These are phyloP conservation scores for Malacoctenus gilli DNA, from an alignment of 2,797 vertebrate genomes.

Conservation along the genomic window DNA sequence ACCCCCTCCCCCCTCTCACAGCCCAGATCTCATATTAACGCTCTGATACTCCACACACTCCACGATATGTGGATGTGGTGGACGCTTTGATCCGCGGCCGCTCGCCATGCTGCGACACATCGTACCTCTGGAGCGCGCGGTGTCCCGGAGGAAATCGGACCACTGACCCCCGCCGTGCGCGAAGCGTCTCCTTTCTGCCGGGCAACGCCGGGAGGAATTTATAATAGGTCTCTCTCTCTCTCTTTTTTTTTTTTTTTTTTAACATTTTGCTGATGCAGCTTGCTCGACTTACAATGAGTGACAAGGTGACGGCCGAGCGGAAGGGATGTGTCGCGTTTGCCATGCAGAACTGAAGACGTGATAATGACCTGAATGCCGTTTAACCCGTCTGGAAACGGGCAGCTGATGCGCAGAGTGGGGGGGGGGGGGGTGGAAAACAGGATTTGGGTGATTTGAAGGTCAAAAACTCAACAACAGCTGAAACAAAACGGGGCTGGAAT, in stretches of 20 bases:
- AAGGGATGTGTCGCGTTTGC: not conserved
- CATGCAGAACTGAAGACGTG: no score
- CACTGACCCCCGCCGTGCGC: conserved; percentile 36
- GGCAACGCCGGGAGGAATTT: conserved; percentile 42
- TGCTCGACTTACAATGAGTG: conserved; percentile 31
- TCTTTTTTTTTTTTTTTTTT: no score
- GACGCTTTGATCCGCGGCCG: conserved; percentile 21
- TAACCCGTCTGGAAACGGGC: no score
- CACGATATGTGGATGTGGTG: not conserved
- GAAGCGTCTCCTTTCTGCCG: not conserved
- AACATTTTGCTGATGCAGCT: conserved; percentile 52
- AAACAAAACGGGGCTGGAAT: not conserved
- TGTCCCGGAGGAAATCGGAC: conserved; percentile 35
- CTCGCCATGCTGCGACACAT: not conserved
- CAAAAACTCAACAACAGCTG: not conserved
- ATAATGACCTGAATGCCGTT: not conserved
- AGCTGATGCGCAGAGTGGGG: conserved; percentile 1
- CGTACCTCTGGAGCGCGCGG: conserved; percentile 4
- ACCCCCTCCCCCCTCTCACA: not conserved
- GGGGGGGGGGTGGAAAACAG: no score
- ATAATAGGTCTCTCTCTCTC: conserved; percentile 36
- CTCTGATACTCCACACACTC: conserved; percentile 23
- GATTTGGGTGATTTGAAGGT: conserved; percentile 15
- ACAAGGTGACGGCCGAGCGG: conserved; percentile 29
- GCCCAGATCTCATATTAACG: conserved; percentile 14